These are phyloP conservation scores for Jacana jacana DNA, from an alignment of 2,113 vertebrate genomes.

Conservation along the genomic window DNA sequence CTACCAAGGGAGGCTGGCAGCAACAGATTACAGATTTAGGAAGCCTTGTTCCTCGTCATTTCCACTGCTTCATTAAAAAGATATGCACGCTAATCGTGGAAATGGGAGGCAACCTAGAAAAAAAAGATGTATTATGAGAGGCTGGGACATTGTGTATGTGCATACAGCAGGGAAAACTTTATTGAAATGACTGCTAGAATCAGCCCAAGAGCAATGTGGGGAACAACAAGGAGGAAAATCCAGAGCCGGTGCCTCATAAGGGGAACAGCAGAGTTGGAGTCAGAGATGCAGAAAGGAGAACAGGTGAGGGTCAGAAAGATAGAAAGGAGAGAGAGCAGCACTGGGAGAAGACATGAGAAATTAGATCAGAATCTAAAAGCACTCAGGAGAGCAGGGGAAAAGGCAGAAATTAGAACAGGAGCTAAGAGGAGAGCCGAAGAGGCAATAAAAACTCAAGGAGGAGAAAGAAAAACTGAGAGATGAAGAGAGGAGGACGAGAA, in stretches of 20 bases:
- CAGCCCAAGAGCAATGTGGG: background rate
- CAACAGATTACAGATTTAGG: constrained; percentile 27
- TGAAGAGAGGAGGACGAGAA: constrained; percentile 31
- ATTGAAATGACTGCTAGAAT: constrained; percentile 33
- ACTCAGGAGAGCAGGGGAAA: constrained; percentile 78
- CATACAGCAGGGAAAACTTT: constrained; percentile 35
- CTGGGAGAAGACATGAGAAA: constrained; percentile 80
- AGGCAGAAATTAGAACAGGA: constrained; percentile 81
- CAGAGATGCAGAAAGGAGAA: constrained; percentile 61
- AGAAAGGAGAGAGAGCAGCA: constrained; percentile 74
- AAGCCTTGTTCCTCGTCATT: background rate
- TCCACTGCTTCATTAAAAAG: constrained; percentile 51
- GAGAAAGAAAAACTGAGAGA: constrained; percentile 66
- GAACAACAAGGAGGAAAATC: background rate
- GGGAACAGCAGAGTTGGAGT: constrained; percentile 40
- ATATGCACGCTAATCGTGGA: background rate
- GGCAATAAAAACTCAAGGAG: constrained; percentile 72
- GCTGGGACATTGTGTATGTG: constrained; percentile 33
- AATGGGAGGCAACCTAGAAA: constrained; percentile 59
- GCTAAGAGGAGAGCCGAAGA: constrained; percentile 75
- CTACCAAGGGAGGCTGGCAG: constrained; percentile 16
- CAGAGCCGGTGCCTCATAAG: background rate
- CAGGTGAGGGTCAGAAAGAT: constrained; percentile 73
- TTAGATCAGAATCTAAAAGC: constrained; percentile 78
- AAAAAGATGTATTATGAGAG: constrained; percentile 32